phyloP scores from a whole-genome alignment of 2,113 vertebrate species.

The Labrus mixtus region DNA sequence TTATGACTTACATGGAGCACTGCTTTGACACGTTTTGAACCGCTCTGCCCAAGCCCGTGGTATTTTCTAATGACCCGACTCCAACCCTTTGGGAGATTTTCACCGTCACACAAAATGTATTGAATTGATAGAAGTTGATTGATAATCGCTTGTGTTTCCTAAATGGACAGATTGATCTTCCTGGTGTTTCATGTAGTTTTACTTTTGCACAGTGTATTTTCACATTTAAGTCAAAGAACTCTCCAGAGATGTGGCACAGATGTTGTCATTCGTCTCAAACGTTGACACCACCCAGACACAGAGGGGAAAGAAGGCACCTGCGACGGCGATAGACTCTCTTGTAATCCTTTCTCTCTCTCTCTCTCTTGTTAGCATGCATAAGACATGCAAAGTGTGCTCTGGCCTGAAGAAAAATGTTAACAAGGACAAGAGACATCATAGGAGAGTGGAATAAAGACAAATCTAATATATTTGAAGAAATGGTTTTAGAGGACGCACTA shows the following conservation, averaged over 20 bases:
- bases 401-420: conserved; percentile 32
- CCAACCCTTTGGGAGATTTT: too few species aligned
- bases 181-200: too few species aligned
- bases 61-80: too few species aligned
- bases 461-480: conserved; percentile 29
- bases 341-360: conserved; percentile 5
- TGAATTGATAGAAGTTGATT: too few species aligned
- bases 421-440: conserved; percentile 27
- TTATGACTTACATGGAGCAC: too few species aligned
- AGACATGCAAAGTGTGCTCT: conserved; percentile 17
- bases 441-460: conserved; percentile 18
- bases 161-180: too few species aligned
- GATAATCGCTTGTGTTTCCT: too few species aligned
- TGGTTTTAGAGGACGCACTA: background rate
- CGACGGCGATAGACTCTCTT: background rate
- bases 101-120: too few species aligned
- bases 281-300: conserved; percentile 7
- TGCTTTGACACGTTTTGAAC: too few species aligned
- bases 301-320: background rate
- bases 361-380: conserved; percentile 37
- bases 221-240: conserved; percentile 2
- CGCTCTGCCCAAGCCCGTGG: too few species aligned
- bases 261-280: conserved; percentile 1
- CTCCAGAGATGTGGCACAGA: background rate
- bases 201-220: background rate